A percentile compares a stretch with the other conserved stretches of the same genome.
These are phyloP conservation scores for Pasiphila rectangulata DNA, from an alignment of 2,888 invertebrate species.

Conservation along the genomic window DNA sequence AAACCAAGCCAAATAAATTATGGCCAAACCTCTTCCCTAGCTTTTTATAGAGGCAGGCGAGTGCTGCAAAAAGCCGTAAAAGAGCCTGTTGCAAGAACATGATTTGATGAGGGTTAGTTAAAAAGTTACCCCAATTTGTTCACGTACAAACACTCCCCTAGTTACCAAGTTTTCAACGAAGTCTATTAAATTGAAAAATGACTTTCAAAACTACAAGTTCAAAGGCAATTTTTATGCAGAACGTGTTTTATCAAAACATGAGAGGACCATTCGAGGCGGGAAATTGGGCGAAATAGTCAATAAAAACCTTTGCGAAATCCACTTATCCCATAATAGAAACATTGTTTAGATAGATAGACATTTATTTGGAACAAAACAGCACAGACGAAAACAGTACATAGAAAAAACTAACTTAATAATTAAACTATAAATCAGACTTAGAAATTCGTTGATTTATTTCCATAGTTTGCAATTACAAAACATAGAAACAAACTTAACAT, in stretches of 20 bases:
- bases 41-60: constrained; percentile 14
- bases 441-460: too few relatives aligned
- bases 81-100: constrained; percentile 42
- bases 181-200: constrained; percentile 29
- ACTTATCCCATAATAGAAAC: too few relatives aligned
- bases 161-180: constrained; percentile 33
- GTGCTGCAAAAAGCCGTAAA: constrained; percentile 40
- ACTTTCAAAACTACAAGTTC: constrained; percentile 19
- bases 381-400: too few relatives aligned
- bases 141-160: constrained; percentile 39
- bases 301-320: not conserved
- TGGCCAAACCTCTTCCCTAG: not conserved
- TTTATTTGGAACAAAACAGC: too few relatives aligned
- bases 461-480: too few relatives aligned
- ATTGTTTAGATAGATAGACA: too few relatives aligned
- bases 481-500: too few relatives aligned
- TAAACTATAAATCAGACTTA: too few relatives aligned
- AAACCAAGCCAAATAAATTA: not conserved
- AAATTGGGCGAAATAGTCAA: not conserved
- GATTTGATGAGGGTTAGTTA: constrained; percentile 53
- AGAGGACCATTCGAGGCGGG: not conserved
- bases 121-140: constrained; percentile 53
- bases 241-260: not conserved
- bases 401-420: too few relatives aligned
- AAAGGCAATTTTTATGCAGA: constrained; percentile 5